A percentile compares a stretch with the other conserved stretches of the same genome.
Conservation (phyloP, 2,113 vertebrate genomes). For the Myiagra hebetior region DNA sequence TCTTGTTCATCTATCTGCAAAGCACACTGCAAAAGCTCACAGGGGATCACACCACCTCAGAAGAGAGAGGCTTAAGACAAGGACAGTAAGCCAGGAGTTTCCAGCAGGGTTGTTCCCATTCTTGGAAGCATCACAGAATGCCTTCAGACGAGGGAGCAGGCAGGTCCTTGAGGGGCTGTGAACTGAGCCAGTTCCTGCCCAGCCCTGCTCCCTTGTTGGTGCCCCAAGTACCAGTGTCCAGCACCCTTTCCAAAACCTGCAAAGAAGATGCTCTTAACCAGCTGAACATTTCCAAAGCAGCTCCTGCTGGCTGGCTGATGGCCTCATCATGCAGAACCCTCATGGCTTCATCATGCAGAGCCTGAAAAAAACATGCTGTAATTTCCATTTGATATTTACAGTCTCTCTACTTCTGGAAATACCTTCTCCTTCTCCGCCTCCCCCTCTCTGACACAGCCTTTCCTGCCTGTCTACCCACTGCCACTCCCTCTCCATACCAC, state of each 20-base stretch:
- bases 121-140: background rate
- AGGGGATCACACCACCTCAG: background rate
- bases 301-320: background rate
- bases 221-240: background rate
- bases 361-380: accelerated
- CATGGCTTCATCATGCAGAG: accelerated
- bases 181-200: background rate
- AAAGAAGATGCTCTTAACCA: background rate
- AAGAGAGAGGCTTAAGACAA: background rate
- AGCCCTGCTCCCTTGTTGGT: background rate
- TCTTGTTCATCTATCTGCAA: background rate
- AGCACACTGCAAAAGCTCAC: background rate
- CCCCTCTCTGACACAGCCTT: background rate
- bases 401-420: background rate
- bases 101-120: background rate
- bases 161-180: background rate
- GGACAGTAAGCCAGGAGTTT: background rate
- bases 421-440: background rate
- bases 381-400: background rate
- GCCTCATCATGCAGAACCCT: background rate
- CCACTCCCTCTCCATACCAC: background rate
- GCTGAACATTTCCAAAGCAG: background rate
- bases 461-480: background rate
- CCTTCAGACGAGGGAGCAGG: background rate
- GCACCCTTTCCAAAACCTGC: background rate